These are phyloP conservation scores for Macroteleia sp. DNA, from an alignment of 2,888 invertebrate genomes.

Conservation along the genomic window DNA sequence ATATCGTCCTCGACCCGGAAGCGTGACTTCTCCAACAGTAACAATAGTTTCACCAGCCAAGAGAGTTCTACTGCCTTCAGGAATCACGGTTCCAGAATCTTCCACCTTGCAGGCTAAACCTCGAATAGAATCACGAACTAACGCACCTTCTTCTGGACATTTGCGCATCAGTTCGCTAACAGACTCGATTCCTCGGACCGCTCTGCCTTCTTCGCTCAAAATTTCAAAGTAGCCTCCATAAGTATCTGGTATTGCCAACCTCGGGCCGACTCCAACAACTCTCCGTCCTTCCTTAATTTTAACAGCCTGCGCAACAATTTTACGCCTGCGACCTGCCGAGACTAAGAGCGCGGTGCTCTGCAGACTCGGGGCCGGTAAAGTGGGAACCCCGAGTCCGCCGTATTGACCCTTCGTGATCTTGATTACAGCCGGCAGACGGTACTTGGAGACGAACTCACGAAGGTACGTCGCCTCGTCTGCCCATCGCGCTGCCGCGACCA, in stretches of 20 bases:
- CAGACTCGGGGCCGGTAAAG: conserved; percentile 92
- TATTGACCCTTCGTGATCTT: conserved; percentile 98
- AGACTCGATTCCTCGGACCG: conserved; percentile 94
- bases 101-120: conserved; percentile 85
- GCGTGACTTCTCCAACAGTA: conserved; percentile 89
- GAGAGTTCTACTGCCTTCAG: conserved; percentile 89
- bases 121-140: conserved; percentile 91
- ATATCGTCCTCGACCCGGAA: conserved; percentile 90
- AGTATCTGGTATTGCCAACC: conserved; percentile 94
- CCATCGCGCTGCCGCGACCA: conserved; percentile 92
- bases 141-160: conserved; percentile 89
- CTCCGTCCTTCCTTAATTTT: conserved; percentile 95
- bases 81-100: conserved; percentile 85
- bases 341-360: conserved; percentile 94
- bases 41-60: conserved; percentile 93
- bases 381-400: conserved; percentile 94
- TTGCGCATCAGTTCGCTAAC: conserved; percentile 92
- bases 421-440: conserved; percentile 92
- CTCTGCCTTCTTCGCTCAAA: conserved; percentile 96
- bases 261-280: conserved; percentile 91
- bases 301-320: conserved; percentile 94
- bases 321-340: conserved; percentile 93
- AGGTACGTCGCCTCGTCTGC: conserved; percentile 90
- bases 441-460: conserved; percentile 90
- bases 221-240: conserved; percentile 97